phyloP scores from a whole-genome alignment of 2,888 invertebrate genomes.

The Alitta virens region DNA sequence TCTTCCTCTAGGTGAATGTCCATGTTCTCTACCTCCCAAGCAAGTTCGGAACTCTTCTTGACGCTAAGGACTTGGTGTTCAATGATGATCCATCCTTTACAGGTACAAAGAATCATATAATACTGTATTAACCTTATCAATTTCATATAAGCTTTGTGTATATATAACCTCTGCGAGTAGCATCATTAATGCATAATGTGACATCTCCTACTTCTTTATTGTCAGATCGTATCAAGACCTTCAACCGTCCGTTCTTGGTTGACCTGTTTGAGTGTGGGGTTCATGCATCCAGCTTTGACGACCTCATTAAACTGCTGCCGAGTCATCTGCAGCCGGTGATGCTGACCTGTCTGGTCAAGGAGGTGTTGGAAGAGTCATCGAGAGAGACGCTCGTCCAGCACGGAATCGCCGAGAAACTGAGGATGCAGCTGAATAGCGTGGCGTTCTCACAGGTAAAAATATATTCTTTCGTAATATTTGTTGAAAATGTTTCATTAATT shows the following conservation, averaged over 20 bases:
- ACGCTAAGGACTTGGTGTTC: conserved; percentile 29
- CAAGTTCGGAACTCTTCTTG: conserved; percentile 11
- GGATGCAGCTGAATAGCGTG: conserved; percentile 29
- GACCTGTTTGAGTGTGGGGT: conserved; percentile 33
- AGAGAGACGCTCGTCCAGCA: conserved; percentile 20
- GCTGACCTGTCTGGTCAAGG: conserved; percentile 29
- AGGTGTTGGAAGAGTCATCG: conserved; percentile 29
- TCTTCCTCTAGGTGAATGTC: not conserved
- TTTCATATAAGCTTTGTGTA: too few species aligned
- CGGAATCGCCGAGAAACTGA: conserved; percentile 30
- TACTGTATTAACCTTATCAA: too few species aligned
- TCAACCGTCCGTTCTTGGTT: conserved; percentile 31
- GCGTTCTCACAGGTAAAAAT: conserved; percentile 21
- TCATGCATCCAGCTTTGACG: conserved; percentile 25
- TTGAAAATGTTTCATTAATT: too few species aligned
- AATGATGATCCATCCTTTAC: conserved; percentile 31
- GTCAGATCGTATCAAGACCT: conserved; percentile 23
- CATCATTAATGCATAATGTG: too few species aligned
- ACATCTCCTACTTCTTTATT: too few species aligned
- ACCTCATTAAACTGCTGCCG: conserved; percentile 29
- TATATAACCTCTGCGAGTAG: too few species aligned
- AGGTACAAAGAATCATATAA: not conserved
- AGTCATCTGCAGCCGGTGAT: conserved; percentile 27
- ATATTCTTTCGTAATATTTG: too few species aligned
- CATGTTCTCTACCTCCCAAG: conserved; percentile 8